Conservation (phyloP, 2,888 invertebrate species). For the Lumbricus terrestris region DNA sequence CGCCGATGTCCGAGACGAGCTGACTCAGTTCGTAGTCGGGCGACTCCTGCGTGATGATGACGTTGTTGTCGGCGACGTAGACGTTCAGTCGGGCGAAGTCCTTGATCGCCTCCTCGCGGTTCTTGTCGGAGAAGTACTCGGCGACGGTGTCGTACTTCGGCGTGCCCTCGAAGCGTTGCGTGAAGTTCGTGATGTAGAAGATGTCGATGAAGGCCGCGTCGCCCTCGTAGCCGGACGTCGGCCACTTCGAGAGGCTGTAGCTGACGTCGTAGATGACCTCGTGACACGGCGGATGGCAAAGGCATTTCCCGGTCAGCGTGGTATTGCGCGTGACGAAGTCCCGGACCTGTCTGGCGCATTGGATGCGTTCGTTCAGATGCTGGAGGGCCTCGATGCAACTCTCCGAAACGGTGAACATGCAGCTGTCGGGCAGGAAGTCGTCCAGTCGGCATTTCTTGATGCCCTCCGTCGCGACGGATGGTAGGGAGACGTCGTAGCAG, state of each 20-base stretch:
- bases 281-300: constrained; percentile 38
- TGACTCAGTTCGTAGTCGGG: constrained; percentile 38
- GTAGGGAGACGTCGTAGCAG: constrained; percentile 37
- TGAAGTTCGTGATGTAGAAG: constrained; percentile 38
- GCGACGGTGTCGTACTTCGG: constrained; percentile 22
- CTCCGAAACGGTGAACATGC: constrained; percentile 34
- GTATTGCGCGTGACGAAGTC: constrained; percentile 33
- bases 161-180: constrained; percentile 33
- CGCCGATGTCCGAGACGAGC: constrained; percentile 39
- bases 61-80: constrained; percentile 40
- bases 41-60: constrained; percentile 38
- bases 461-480: constrained; percentile 20
- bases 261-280: constrained; percentile 39
- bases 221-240: constrained; percentile 40
- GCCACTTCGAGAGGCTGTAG: constrained; percentile 42
- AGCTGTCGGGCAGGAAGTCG: constrained; percentile 35
- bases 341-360: constrained; percentile 33
- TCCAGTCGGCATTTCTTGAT: constrained; percentile 29
- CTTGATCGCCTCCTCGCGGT: constrained; percentile 34
- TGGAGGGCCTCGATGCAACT: constrained; percentile 34
- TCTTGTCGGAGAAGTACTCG: constrained; percentile 32
- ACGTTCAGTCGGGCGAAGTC: constrained; percentile 40
- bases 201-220: constrained; percentile 40
- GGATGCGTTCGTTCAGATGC: constrained; percentile 32
- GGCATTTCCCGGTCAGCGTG: constrained; percentile 31